These are phyloP conservation scores for Arrhopalites spinosus DNA, from an alignment of 2,888 invertebrate genomes.

Conservation along the genomic window DNA sequence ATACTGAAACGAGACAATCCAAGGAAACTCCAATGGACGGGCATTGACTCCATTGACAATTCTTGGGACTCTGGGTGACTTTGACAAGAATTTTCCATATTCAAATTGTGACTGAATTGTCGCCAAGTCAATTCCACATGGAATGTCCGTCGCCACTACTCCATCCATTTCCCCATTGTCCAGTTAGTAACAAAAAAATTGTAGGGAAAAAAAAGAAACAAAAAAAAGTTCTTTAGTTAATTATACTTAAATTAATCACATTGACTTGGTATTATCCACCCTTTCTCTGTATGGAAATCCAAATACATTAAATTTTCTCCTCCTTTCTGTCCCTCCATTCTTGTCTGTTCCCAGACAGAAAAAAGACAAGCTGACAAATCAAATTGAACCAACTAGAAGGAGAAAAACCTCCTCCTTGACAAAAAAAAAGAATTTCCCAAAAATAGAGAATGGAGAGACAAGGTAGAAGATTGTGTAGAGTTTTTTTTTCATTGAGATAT, in stretches of 20 bases:
- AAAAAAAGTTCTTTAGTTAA: no score
- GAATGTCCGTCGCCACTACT: constrained; percentile 38
- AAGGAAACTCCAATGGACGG: constrained; percentile 38
- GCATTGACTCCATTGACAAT: constrained; percentile 42
- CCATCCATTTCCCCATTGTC: not conserved
- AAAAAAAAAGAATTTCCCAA: not conserved
- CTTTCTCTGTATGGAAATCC: no score
- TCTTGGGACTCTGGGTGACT: constrained; percentile 28
- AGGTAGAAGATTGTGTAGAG: no score
- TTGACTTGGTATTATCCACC: not conserved
- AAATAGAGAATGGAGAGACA: no score
- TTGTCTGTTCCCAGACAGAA: not conserved
- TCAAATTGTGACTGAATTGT: not conserved
- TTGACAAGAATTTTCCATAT: no score
- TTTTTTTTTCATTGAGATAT: no score
- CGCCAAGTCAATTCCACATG: constrained; percentile 46
- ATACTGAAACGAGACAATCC: constrained; percentile 44
- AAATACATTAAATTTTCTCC: not conserved
- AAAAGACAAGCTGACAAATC: not conserved
- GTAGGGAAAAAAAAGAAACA: no score
- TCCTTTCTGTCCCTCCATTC: not conserved
- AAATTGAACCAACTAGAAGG: constrained; percentile 14
- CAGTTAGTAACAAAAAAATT: no score
- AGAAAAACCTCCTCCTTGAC: not conserved
- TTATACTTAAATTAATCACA: no score